Base-by-base conservation (phyloP, 2,113 vertebrate species). In the Pavo muticus region DNA sequence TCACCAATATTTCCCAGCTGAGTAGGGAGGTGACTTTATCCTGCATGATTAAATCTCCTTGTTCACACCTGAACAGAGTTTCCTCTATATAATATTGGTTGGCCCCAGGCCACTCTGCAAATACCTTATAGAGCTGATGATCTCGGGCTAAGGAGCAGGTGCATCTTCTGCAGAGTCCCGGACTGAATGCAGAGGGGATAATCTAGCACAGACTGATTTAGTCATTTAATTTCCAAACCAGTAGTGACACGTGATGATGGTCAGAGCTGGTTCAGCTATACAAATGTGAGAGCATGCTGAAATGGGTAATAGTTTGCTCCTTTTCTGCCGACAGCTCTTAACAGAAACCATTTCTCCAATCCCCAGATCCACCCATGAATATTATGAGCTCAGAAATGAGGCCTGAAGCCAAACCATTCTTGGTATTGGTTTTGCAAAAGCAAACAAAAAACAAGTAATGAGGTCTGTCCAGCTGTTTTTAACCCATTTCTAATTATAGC, bases 371-470 rank as follows among this genome's bases (percentile, higher is more conserved):
- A 94, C 93, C 93, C 93, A 52, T 91, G 56, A 90, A 91, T 65
- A 44, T 88, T 68, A 95, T 95, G 88, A 96, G 85, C 90, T 96
- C 94, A 97, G 94, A 93, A 96, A 90, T 20, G 73, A 90, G 85
- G 88, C 79, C 65, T 32, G 52, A 39, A 63, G 93, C 95, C 94
- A 96, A 95, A 93, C 83, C 85, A 75, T 88, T 91, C 93, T 95
- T 93, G 95, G 90, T 95, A 86, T 63, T 95, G 83, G 91, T 95
- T 97, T 95, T 95, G 88, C 90, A 90, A 93, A 97, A 95, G 65
- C 90, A 95, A 96, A 95, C 93, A 95, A 69, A 94, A 96, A 95
- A 78, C 93, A 94, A 95, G 75, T 57, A 48, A 91, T 93, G 94
- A 95, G 82, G 79, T 91, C 79, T 90, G 65, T 78, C 87, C 79